Conservation (phyloP, 2,888 invertebrate species). For the Pegoplata infirma region DNA sequence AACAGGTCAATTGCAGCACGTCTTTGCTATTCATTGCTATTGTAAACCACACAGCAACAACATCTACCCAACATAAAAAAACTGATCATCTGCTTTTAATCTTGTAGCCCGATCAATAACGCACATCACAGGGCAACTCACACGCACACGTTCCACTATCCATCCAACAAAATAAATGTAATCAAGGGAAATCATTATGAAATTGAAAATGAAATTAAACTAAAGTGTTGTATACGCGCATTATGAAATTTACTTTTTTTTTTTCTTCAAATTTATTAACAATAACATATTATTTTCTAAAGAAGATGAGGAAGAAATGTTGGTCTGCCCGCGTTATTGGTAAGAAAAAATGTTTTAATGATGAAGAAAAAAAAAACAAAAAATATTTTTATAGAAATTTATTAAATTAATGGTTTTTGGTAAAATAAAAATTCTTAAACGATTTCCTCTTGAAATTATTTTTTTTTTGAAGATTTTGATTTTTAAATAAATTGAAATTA, state of each 20-base stretch:
- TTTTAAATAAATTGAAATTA: no score
- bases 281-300: constrained; percentile 21
- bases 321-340: background rate
- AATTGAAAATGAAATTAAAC: constrained; percentile 42
- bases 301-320: constrained; percentile 11
- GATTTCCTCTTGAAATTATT: constrained; percentile 53
- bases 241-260: constrained; percentile 13
- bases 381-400: background rate
- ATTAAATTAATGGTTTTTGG: constrained; percentile 30
- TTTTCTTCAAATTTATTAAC: constrained; percentile 19
- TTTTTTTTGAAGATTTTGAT: no score
- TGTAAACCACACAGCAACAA: background rate
- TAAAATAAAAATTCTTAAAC: background rate
- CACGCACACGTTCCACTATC: constrained; percentile 31
- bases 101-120: constrained; percentile 54
- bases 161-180: constrained; percentile 27
- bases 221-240: constrained; percentile 40
- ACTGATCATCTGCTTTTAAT: constrained; percentile 67
- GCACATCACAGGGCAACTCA: constrained; percentile 15
- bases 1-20: constrained; percentile 64
- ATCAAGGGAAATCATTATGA: constrained; percentile 36
- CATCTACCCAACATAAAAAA: constrained; percentile 32
- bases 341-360: background rate
- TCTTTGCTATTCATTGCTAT: constrained; percentile 49
- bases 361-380: no score